These are phyloP conservation scores for Oligia fasciuncula DNA, from an alignment of 2,888 invertebrate species.

Conservation along the genomic window DNA sequence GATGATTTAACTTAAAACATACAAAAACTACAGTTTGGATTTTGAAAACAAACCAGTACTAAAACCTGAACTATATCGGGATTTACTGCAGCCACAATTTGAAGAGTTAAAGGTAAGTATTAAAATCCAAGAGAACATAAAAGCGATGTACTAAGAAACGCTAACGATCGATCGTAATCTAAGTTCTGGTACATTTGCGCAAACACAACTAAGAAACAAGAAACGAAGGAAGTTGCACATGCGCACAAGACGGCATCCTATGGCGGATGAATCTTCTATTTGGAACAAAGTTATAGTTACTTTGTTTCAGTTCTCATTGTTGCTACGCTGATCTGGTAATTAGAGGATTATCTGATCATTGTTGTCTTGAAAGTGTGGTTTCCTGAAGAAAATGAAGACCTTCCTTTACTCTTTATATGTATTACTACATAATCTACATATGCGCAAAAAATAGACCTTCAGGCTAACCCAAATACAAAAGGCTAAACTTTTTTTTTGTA, in stretches of 20 bases:
- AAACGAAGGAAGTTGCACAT: constrained; percentile 77
- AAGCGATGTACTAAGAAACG: constrained; percentile 62
- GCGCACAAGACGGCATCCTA: constrained; percentile 57
- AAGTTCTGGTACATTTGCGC: constrained; percentile 71
- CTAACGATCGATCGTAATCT: constrained; percentile 71
- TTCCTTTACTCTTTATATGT: not conserved
- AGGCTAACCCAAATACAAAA: not conserved
- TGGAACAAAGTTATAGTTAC: constrained; percentile 45
- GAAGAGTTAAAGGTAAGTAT: constrained; percentile 55
- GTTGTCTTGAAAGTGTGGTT: constrained; percentile 2
- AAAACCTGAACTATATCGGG: constrained; percentile 19
- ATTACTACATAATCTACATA: not conserved
- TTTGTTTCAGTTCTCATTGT: constrained; percentile 54
- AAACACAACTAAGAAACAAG: constrained; percentile 66
- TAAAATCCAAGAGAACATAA: constrained; percentile 55
- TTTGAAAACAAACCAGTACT: constrained; percentile 8
- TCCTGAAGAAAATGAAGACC: not conserved
- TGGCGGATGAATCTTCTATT: constrained; percentile 59
- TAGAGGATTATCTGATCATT: constrained; percentile 23
- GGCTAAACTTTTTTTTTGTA: not conserved
- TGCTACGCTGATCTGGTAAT: constrained; percentile 30
- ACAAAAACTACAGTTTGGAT: not conserved
- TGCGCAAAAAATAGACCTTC: not conserved
- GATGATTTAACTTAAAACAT: not conserved
- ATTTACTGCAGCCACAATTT: constrained; percentile 32